Evolutionary conservation across 2,888 invertebrate species (phyloP).

Genomic region (Gymnoscelis rufifasciata): DNA sequence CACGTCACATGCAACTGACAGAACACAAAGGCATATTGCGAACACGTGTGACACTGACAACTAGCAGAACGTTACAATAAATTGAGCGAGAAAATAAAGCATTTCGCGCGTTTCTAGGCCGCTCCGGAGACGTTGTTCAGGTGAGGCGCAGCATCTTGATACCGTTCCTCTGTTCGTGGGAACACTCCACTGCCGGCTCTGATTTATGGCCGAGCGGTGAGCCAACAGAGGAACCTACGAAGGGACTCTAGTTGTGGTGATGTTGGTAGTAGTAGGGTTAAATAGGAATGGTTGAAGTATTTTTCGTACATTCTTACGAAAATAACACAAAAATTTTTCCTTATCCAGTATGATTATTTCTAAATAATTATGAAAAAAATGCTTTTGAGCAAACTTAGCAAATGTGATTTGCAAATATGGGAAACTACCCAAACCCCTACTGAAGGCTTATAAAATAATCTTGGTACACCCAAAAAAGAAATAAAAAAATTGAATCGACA

Average conservation of each 20-base stretch:
- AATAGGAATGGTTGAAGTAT: too few relatives aligned
- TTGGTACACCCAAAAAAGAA: too few relatives aligned
- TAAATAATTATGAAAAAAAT: too few relatives aligned
- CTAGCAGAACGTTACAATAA: conserved; percentile 72
- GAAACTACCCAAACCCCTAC: too few relatives aligned
- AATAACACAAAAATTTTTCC: too few relatives aligned
- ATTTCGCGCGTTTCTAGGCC: conserved; percentile 59
- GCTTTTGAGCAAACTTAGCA: too few relatives aligned
- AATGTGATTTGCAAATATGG: too few relatives aligned
- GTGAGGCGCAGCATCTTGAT: conserved; percentile 69
- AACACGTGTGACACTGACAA: conserved; percentile 61
- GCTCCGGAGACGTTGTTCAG: conserved; percentile 48
- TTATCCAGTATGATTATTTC: too few relatives aligned
- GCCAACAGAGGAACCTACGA: conserved; percentile 28
- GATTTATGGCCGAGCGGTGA: conserved; percentile 69
- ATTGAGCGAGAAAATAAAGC: conserved; percentile 70
- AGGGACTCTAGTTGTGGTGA: conserved; percentile 7
- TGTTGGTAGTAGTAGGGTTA: neutral
- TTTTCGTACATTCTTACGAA: too few relatives aligned
- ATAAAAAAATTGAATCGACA: too few relatives aligned
- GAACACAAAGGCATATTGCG: conserved; percentile 30
- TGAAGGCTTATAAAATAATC: too few relatives aligned
- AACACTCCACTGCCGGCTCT: conserved; percentile 59
- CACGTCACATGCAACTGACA: conserved; percentile 14
- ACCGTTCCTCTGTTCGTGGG: conserved; percentile 67